Conservation (phyloP, 1,140 invertebrate species). For the Anadara kagoshimensis region DNA sequence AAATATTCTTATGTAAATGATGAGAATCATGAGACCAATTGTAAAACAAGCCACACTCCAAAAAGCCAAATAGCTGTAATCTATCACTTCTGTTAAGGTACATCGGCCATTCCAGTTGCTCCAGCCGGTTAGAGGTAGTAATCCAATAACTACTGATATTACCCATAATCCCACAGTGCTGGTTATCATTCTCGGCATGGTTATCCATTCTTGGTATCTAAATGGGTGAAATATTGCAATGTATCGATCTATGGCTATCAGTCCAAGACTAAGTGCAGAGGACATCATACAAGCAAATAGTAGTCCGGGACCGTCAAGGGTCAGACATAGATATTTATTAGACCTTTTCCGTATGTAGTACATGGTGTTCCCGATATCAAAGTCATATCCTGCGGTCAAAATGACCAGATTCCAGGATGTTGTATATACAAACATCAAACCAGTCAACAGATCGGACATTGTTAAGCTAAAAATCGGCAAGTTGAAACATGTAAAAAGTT, state of each 20-base stretch:
- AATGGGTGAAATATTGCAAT: constrained; percentile 38
- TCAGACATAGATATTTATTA: constrained; percentile 39
- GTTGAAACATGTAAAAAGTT: constrained; percentile 29
- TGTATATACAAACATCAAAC: constrained; percentile 35
- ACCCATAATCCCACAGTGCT: constrained; percentile 24
- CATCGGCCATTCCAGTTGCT: constrained; percentile 36
- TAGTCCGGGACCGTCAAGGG: constrained; percentile 38
- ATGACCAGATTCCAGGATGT: constrained; percentile 37
- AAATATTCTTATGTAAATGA: constrained; percentile 42
- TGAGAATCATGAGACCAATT: constrained; percentile 35
- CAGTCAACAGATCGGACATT: constrained; percentile 38
- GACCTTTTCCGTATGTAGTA: constrained; percentile 22
- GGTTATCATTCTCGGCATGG: constrained; percentile 19
- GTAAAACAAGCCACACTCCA: constrained; percentile 41
- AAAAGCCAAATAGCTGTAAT: constrained; percentile 36
- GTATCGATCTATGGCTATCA: constrained; percentile 38
- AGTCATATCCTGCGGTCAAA: constrained; percentile 26
- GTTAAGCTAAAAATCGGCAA: constrained; percentile 39
- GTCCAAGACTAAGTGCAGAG: constrained; percentile 29
- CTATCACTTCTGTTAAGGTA: constrained; percentile 27
- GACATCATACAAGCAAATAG: constrained; percentile 46
- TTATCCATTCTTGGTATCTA: constrained; percentile 32
- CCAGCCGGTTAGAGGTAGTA: constrained; percentile 39
- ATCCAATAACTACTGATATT: constrained; percentile 30
- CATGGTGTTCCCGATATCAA: constrained; percentile 29